phyloP scores from a whole-genome alignment of 1,140 invertebrate genomes.

The Papilio xuthus region DNA sequence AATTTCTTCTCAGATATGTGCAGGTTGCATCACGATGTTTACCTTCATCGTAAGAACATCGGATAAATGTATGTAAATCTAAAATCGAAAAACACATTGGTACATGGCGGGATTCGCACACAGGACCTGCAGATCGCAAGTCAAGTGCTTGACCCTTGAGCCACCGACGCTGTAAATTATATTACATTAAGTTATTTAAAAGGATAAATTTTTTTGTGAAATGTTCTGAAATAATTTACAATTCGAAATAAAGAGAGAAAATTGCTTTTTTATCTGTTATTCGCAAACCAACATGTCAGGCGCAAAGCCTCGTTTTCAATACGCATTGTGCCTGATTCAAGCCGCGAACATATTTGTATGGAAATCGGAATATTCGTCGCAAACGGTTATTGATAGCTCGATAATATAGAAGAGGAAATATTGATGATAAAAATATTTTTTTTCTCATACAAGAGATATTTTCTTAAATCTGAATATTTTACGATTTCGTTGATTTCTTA shows the following conservation, averaged over 20 bases:
- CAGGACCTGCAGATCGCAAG: too few species aligned
- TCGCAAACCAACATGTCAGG: constrained; percentile 20
- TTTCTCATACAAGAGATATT: neutral
- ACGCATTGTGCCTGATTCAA: constrained; percentile 15
- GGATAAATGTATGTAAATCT: too few species aligned
- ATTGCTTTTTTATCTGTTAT: constrained; percentile 11
- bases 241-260: neutral
- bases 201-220: constrained; percentile 20
- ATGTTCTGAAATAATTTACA: neutral
- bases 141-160: too few species aligned
- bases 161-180: too few species aligned
- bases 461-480: neutral
- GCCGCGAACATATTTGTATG: constrained; percentile 4
- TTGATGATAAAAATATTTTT: neutral
- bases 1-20: too few species aligned
- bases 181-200: too few species aligned
- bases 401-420: neutral
- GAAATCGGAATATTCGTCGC: constrained; percentile 34
- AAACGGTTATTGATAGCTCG: constrained; percentile 16
- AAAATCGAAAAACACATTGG: too few species aligned
- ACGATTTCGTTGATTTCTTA: neutral
- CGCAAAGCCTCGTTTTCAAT: constrained; percentile 17
- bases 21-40: too few species aligned
- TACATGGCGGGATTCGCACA: too few species aligned
- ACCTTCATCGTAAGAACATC: too few species aligned